Evolutionary conservation across 2,113 vertebrate species (phyloP).

Genomic region (Prochilodus magdalenae): DNA sequence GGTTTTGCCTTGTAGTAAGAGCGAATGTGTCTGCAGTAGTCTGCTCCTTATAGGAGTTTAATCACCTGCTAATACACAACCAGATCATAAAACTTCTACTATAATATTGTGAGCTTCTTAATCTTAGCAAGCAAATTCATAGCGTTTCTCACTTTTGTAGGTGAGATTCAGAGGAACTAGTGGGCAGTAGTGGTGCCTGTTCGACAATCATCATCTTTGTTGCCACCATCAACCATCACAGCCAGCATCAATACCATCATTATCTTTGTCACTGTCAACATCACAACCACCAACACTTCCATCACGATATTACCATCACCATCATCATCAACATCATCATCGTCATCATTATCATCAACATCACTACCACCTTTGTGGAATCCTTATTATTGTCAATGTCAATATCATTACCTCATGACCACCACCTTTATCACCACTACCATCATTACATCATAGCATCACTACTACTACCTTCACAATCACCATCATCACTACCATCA

Average conservation of each 20-base stretch:
- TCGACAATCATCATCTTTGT: background rate
- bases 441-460: background rate
- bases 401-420: no score
- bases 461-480: no score
- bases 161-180: background rate
- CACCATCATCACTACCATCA: background rate
- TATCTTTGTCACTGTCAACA: background rate
- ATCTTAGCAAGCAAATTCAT: slow-evolving; percentile 2
- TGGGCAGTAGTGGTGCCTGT: background rate
- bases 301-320: background rate
- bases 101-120: background rate
- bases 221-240: background rate
- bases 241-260: background rate
- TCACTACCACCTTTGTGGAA: background rate
- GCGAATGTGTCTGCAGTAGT: slow-evolving; percentile 16
- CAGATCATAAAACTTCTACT: slow-evolving; percentile 5
- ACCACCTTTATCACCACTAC: no score
- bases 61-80: slow-evolving; percentile 21
- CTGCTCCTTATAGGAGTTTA: slow-evolving; percentile 37
- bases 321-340: background rate
- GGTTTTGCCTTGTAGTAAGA: slow-evolving; percentile 29
- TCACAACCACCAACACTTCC: background rate
- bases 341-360: background rate
- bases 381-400: background rate
- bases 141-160: slow-evolving; percentile 33